Conservation (phyloP, 2,797 vertebrate genomes). For the Acanthis flammea region DNA sequence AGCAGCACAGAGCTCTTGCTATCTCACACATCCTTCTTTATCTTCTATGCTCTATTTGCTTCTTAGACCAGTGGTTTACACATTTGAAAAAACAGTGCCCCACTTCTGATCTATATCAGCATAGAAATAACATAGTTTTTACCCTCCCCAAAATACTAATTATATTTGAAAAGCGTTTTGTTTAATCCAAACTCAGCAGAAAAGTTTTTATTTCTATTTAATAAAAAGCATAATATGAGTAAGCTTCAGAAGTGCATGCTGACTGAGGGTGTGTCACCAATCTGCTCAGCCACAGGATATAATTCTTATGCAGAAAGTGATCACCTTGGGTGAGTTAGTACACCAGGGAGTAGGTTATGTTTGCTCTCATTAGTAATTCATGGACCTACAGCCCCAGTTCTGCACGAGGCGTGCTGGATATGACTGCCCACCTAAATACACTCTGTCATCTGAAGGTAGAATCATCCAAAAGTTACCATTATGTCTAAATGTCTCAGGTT, state of each 20-base stretch:
- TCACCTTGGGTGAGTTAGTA: background rate
- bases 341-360: background rate
- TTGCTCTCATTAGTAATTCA: background rate
- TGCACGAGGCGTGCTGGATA: background rate
- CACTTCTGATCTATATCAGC: slow-evolving; percentile 1
- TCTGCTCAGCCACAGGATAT: background rate
- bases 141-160: background rate
- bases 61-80: slow-evolving; percentile 33
- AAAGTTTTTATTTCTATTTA: background rate
- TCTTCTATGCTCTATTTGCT: background rate
- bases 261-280: background rate
- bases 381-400: background rate
- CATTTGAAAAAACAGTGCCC: background rate
- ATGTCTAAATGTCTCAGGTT: background rate
- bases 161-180: slow-evolving; percentile 9
- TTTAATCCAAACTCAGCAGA: slow-evolving; percentile 1
- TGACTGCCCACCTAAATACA: background rate
- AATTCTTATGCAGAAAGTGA: background rate
- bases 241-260: slow-evolving; percentile 35
- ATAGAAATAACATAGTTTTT: slow-evolving; percentile 1
- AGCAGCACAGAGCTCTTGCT: background rate
- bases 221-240: slow-evolving; percentile 16
- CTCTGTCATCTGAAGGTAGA: background rate
- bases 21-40: background rate
- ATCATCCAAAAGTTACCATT: background rate